A percentile compares a stretch with the other conserved stretches of the same genome.
phyloP scores from a whole-genome alignment of 37 sponge, comb jelly and placozoan species.

The Cladorhizidae sp. region DNA sequence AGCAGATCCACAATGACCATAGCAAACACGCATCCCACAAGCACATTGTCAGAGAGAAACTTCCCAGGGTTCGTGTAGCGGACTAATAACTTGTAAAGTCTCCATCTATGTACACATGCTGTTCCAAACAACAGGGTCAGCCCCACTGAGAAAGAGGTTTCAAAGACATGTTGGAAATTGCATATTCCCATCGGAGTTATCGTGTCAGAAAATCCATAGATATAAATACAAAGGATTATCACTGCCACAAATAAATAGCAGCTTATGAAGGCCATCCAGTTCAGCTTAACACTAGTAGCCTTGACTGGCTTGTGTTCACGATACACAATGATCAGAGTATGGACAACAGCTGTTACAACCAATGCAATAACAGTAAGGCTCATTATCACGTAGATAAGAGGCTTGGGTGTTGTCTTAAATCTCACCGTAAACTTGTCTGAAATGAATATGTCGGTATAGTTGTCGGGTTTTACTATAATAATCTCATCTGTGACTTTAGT shows the following conservation, averaged over 20 bases:
- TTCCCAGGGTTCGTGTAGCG: slow-evolving; percentile 23
- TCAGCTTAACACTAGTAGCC: slow-evolving; percentile 24
- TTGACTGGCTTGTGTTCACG: slow-evolving; percentile 17
- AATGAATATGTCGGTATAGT: background rate
- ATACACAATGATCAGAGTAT: slow-evolving; percentile 15
- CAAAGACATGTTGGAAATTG: background rate
- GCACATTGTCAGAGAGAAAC: slow-evolving; percentile 2
- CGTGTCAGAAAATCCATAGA: background rate
- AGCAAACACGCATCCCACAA: background rate
- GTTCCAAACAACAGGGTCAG: slow-evolving; percentile 13
- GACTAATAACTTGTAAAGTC: slow-evolving; percentile 41
- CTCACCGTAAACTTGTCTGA: background rate
- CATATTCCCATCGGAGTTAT: background rate
- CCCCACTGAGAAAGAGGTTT: background rate
- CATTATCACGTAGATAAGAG: background rate
- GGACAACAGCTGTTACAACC: background rate
- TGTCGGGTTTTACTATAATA: background rate
- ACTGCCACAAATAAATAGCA: slow-evolving; percentile 22
- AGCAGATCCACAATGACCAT: too few relatives aligned
- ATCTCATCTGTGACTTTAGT: background rate
- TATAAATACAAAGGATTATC: background rate
- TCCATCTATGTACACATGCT: slow-evolving; percentile 18
- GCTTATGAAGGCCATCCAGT: slow-evolving; percentile 16
- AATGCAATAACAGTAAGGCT: background rate
- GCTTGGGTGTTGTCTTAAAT: background rate